Evolutionary conservation across 2,888 invertebrate genomes (phyloP).

Genomic region (Diplolepis rosae): DNA sequence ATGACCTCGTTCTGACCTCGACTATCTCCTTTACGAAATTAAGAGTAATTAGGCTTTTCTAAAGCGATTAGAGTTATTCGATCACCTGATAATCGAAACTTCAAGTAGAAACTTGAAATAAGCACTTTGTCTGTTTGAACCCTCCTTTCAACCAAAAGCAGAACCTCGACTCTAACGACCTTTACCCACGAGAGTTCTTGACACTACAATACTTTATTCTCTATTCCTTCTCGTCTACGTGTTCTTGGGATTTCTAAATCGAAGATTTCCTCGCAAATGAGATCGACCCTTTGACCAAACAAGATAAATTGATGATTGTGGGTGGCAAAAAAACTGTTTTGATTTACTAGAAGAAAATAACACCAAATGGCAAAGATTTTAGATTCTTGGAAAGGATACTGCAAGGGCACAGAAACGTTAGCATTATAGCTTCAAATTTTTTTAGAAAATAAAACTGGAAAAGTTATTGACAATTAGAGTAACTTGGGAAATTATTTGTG

Average conservation of each 20-base stretch:
- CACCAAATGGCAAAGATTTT: no score
- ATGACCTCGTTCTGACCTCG: background rate
- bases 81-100: slow-evolving; percentile 8
- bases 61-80: background rate
- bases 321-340: background rate
- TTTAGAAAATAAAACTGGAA: no score
- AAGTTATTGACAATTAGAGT: no score
- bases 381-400: no score
- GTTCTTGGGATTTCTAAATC: background rate
- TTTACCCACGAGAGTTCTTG: background rate
- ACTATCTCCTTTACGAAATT: background rate
- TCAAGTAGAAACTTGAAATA: background rate
- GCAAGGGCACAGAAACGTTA: no score
- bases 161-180: background rate
- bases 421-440: no score
- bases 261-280: background rate
- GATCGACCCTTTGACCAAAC: background rate
- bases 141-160: background rate
- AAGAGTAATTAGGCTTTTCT: background rate
- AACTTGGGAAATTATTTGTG: no score
- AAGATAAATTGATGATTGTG: background rate
- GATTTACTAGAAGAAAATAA: no score
- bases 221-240: background rate
- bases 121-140: background rate
- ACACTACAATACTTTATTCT: slow-evolving; percentile 11